phyloP scores from a whole-genome alignment of 2,888 invertebrate species.

The Bursaphelenchus okinawaensis region DNA sequence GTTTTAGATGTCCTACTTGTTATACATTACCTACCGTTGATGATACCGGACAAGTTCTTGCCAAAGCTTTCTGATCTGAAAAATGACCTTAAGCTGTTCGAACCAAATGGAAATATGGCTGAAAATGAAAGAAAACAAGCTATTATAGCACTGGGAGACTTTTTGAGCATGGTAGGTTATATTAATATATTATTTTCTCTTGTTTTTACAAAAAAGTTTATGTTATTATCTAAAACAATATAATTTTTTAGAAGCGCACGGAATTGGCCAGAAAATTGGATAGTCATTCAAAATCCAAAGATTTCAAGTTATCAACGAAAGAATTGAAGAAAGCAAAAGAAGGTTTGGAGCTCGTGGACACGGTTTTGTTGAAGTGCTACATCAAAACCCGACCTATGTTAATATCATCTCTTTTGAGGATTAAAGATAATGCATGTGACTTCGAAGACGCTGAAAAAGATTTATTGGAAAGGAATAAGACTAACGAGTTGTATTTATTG shows the following conservation, averaged over 20 bases:
- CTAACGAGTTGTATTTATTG: slow-evolving; percentile 80
- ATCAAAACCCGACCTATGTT: slow-evolving; percentile 90
- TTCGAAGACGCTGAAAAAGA: slow-evolving; percentile 81
- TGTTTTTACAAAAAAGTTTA: no score
- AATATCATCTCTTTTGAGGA: slow-evolving; percentile 79
- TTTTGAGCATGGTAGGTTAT: slow-evolving; percentile 70
- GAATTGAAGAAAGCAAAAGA: slow-evolving; percentile 62
- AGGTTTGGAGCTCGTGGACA: slow-evolving; percentile 86
- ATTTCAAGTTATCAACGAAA: slow-evolving; percentile 20
- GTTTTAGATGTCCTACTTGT: slow-evolving; percentile 81
- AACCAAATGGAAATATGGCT: slow-evolving; percentile 30
- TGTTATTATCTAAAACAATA: slow-evolving; percentile 8
- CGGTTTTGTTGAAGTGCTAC: slow-evolving; percentile 91
- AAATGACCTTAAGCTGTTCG: slow-evolving; percentile 25
- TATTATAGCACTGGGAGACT: slow-evolving; percentile 79
- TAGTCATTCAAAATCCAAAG: slow-evolving; percentile 22
- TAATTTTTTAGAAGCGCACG: slow-evolving; percentile 58
- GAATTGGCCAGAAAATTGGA: slow-evolving; percentile 27
- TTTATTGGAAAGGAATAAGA: slow-evolving; percentile 20
- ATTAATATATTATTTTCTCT: no score
- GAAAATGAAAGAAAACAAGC: slow-evolving; percentile 69
- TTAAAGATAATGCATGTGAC: slow-evolving; percentile 79
- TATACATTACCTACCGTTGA: slow-evolving; percentile 84
- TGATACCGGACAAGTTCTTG: slow-evolving; percentile 67
- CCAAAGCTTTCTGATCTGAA: slow-evolving; percentile 59